Evolutionary conservation across 2,113 vertebrate species (phyloP).

Genomic region (Synchiropus splendidus): DNA sequence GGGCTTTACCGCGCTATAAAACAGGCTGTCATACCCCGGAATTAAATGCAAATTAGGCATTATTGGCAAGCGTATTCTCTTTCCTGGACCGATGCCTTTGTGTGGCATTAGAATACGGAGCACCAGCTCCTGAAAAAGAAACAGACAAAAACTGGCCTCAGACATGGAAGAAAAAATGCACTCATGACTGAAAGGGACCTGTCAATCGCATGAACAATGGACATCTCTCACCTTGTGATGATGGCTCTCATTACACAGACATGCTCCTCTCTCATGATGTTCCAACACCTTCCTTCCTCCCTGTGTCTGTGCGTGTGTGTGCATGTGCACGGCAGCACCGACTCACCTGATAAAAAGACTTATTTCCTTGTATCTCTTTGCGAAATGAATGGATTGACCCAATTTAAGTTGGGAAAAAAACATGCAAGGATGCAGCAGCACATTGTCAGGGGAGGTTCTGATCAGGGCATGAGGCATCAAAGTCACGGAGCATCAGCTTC

Average conservation of each 20-base stretch:
- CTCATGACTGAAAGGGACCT: conserved; percentile 54
- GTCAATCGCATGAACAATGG: conserved; percentile 57
- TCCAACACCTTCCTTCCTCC: no score
- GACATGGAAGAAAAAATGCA: conserved; percentile 40
- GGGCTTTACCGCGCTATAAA: conserved; percentile 27
- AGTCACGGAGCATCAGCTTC: no score
- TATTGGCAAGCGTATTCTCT: conserved; percentile 44
- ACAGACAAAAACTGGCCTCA: conserved; percentile 38
- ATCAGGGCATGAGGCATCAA: no score
- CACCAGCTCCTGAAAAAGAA: conserved; percentile 13
- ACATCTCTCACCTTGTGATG: conserved; percentile 48
- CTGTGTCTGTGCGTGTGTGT: no score
- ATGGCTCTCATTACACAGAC: conserved; percentile 56
- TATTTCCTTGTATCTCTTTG: no score
- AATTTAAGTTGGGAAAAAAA: no score
- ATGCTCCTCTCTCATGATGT: conserved; percentile 33
- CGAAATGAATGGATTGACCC: no score
- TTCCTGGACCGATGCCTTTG: conserved; percentile 50
- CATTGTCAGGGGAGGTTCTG: no score
- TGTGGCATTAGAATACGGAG: conserved; percentile 45
- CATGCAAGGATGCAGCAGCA: no score
- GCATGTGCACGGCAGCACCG: no score
- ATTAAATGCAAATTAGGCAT: conserved; percentile 61
- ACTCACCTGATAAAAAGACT: no score
- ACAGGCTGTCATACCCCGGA: conserved; percentile 49